These are phyloP conservation scores for Mixornis gularis DNA, from an alignment of 2,113 vertebrate genomes.

Conservation along the genomic window DNA sequence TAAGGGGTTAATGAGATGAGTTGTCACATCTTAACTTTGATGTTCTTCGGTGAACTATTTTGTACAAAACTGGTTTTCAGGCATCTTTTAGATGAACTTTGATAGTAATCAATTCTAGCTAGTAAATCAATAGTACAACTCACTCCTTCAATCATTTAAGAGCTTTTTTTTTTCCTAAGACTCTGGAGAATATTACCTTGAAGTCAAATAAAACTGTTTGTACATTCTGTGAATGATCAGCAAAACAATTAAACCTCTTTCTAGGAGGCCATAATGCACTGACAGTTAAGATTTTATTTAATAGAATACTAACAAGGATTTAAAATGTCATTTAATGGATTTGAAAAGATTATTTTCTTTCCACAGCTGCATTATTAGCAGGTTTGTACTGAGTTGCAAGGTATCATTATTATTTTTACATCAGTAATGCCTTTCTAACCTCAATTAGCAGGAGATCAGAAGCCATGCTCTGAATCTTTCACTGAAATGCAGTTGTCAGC, in stretches of 20 bases:
- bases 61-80: neutral
- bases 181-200: neutral
- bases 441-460: conserved; percentile 45
- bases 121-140: neutral
- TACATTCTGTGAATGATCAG: neutral
- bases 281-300: neutral
- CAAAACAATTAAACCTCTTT: neutral
- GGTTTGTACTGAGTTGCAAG: neutral
- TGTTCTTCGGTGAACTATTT: neutral
- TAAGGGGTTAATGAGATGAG: neutral
- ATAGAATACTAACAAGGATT: neutral
- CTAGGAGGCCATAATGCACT: neutral
- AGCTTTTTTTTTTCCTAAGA: neutral
- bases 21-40: neutral
- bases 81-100: neutral
- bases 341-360: conserved; percentile 1
- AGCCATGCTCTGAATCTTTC: neutral
- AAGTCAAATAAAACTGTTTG: neutral
- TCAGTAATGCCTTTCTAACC: conserved; percentile 27
- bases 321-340: neutral
- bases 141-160: neutral
- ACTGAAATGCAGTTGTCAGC: conserved; percentile 12
- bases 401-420: neutral
- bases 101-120: neutral
- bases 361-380: neutral